phyloP scores from a whole-genome alignment of 1,140 invertebrate genomes.

The Agrypnia vestita region DNA sequence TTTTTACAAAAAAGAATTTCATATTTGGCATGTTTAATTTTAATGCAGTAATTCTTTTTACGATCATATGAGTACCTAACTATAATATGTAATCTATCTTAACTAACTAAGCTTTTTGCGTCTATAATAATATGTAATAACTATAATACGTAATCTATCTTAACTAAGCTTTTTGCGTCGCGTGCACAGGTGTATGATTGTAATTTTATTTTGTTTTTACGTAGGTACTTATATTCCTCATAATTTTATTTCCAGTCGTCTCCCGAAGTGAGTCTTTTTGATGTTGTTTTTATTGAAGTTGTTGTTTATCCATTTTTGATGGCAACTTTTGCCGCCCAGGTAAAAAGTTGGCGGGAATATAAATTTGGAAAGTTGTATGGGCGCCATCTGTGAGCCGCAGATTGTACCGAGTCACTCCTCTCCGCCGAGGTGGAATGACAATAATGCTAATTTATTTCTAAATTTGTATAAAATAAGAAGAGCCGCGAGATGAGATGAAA shows the following conservation, averaged over 20 bases:
- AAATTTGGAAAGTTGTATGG: constrained; percentile 50
- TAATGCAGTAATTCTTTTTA: too few species aligned
- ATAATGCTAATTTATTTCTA: constrained; percentile 48
- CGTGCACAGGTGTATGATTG: not conserved
- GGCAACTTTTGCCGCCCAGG: constrained; percentile 43
- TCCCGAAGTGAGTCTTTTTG: constrained; percentile 38
- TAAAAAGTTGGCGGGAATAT: constrained; percentile 52
- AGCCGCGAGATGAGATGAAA: not conserved
- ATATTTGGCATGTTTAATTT: too few species aligned
- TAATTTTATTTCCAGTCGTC: constrained; percentile 39
- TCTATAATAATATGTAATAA: too few species aligned
- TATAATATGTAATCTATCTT: too few species aligned
- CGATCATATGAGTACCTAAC: too few species aligned
- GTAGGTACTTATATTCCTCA: constrained; percentile 16
- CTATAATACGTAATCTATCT: too few species aligned
- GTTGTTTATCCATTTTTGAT: constrained; percentile 48
- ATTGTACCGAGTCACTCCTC: constrained; percentile 36
- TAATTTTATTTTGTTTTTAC: not conserved
- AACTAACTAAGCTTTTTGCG: too few species aligned
- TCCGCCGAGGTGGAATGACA: constrained; percentile 32
- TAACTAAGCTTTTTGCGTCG: too few species aligned
- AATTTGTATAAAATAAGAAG: constrained; percentile 44
- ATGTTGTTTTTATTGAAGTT: constrained; percentile 54
- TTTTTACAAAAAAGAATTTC: too few species aligned
- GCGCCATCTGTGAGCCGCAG: constrained; percentile 48